phyloP scores from a whole-genome alignment of 2,797 vertebrate genomes.

The Eidolon dupreanum region DNA sequence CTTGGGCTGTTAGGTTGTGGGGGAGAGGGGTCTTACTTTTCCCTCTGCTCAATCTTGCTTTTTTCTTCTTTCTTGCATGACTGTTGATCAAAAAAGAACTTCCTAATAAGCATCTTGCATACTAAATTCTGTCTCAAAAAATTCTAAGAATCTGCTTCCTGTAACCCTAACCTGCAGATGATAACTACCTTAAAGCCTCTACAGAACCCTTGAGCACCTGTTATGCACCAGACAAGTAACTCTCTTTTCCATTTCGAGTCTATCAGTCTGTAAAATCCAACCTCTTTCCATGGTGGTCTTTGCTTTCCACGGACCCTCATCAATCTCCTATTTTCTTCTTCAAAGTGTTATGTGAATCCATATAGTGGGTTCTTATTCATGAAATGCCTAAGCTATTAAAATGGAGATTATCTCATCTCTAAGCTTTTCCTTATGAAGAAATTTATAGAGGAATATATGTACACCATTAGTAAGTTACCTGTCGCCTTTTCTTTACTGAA shows the following conservation, averaged over 20 bases:
- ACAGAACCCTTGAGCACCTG: background rate
- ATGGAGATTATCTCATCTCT: background rate
- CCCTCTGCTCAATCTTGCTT: background rate
- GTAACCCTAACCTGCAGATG: background rate
- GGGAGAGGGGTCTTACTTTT: background rate
- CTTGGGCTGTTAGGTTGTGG: background rate
- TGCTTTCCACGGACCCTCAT: background rate
- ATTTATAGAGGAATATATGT: background rate
- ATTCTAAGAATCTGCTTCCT: background rate
- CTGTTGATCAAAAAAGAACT: background rate
- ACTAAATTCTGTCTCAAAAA: background rate
- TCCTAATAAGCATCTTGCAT: background rate
- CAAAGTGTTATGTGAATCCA: background rate
- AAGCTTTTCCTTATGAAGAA: background rate
- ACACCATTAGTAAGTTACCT: background rate
- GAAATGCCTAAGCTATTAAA: slow-evolving; percentile 8
- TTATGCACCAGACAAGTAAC: background rate
- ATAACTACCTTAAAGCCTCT: background rate
- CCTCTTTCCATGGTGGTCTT: background rate
- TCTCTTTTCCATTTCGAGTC: background rate
- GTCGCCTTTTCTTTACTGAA: background rate
- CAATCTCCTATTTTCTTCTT: background rate
- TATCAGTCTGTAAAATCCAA: background rate
- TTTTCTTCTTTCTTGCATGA: background rate
- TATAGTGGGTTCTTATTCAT: background rate